Conservation (phyloP, 2,113 vertebrate species). For the Sisor rabdophorus region DNA sequence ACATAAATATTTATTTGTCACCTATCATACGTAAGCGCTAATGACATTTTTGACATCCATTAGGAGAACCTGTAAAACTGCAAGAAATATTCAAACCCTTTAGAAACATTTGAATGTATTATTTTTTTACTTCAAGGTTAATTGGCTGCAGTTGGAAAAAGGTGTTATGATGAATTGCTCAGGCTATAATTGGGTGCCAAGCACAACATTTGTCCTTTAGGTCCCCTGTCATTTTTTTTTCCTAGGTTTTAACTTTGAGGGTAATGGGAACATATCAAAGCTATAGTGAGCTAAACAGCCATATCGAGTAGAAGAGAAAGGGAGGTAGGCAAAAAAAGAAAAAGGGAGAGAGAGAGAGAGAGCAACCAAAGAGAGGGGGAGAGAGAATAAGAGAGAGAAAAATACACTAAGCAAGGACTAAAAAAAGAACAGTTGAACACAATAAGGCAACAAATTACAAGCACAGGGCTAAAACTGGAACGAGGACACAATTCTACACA, state of each 20-base stretch:
- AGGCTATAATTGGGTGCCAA: constrained; percentile 15
- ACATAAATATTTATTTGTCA: background rate
- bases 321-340: too few relatives aligned
- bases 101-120: background rate
- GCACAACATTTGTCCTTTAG: background rate
- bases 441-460: background rate
- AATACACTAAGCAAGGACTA: background rate
- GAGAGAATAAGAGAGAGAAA: background rate
- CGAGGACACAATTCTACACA: background rate
- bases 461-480: background rate
- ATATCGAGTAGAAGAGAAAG: too few relatives aligned
- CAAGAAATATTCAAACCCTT: background rate
- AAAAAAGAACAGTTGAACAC: background rate
- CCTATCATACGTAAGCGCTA: background rate
- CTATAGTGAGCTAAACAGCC: background rate
- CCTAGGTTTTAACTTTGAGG: constrained; percentile 1
- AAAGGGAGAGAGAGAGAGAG: too few relatives aligned
- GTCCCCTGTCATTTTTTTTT: background rate
- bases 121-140: constrained; percentile 5
- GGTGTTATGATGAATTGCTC: constrained; percentile 17
- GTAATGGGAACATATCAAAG: background rate
- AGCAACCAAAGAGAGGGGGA: too few relatives aligned
- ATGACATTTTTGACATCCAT: constrained; percentile 13
- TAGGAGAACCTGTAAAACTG: background rate
- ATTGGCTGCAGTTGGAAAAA: background rate